Evolutionary conservation across 2,113 vertebrate species (phyloP).

Genomic region (Stercorarius parasiticus): DNA sequence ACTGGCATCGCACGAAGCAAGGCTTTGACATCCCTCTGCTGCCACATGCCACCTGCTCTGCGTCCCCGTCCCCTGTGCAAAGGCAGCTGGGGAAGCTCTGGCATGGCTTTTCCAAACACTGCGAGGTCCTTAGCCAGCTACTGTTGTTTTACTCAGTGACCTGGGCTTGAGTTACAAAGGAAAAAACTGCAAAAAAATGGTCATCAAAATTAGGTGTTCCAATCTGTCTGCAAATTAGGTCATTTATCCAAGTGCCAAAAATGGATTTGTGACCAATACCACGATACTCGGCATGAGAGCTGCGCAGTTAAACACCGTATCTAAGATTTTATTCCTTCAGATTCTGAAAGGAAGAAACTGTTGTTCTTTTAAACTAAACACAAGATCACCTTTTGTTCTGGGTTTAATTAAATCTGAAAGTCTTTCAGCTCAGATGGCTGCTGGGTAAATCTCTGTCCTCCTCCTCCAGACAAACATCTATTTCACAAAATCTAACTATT

Average conservation of each 20-base stretch:
- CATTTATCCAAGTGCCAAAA: not conserved
- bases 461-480: not conserved
- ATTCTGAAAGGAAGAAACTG: not conserved
- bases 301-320: accelerated
- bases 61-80: accelerated
- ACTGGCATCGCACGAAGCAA: accelerated
- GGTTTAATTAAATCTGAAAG: not conserved
- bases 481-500: not conserved
- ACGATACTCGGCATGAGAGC: not conserved
- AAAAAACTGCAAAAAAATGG: not conserved
- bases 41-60: not conserved
- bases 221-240: not conserved
- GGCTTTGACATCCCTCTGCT: not conserved
- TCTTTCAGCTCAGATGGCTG: not conserved
- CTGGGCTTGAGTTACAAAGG: not conserved
- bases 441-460: not conserved
- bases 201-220: not conserved
- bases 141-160: not conserved
- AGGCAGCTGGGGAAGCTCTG: too few relatives aligned
- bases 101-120: not conserved
- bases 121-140: not conserved
- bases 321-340: not conserved
- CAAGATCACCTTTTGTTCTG: not conserved
- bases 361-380: not conserved
- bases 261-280: not conserved